Base-by-base conservation (phyloP, 1,140 invertebrate species). In the Euwallacea similis region DNA sequence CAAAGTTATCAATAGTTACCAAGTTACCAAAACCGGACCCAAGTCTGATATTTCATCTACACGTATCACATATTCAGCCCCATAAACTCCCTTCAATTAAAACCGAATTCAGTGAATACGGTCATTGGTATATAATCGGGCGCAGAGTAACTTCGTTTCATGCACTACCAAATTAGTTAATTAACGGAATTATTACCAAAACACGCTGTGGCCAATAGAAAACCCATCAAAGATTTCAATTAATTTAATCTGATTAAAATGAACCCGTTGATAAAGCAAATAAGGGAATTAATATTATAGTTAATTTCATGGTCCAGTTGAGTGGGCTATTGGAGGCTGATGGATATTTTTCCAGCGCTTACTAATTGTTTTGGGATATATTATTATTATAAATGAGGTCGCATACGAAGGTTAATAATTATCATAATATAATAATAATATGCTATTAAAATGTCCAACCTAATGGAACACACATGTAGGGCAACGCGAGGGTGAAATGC, bases 241-340 rank as follows among this genome's bases (percentile, higher is more conserved):
- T 50, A 50, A 50, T 50, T 50, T 50, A 50, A 50, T 50, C 46
- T 50, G 46, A 50, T 50, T 50, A 50, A 50, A 50, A 11, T 13
- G 46, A 50, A 50, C 46, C 46, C 9, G 13, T 10, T 13, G 46
- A 50, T 50, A 50, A 11, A 13, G 46, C 13, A 13, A 50, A 13
- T 10, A 50, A 11, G 13, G 21, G 21, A 50, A 50, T 50, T 50
- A 50, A 50, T 50, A 11, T 13, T 13, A 50, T 50, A 11, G 46
- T 50, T 50, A 50, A 50, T 50, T 50, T 11, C 46, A 50, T 11
- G 46, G 21, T 33, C 21, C 21, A 33, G 46, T 1, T 50, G 46
- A 13, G 46, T 11, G 46, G 46, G 46, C 9, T 3, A 50, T 50
- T 50, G 46, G 9, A 50, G 46, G 46, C 9, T 13, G 46, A 50